These are phyloP conservation scores for Acheta domesticus DNA, from an alignment of 2,888 invertebrate species.

Conservation along the genomic window DNA sequence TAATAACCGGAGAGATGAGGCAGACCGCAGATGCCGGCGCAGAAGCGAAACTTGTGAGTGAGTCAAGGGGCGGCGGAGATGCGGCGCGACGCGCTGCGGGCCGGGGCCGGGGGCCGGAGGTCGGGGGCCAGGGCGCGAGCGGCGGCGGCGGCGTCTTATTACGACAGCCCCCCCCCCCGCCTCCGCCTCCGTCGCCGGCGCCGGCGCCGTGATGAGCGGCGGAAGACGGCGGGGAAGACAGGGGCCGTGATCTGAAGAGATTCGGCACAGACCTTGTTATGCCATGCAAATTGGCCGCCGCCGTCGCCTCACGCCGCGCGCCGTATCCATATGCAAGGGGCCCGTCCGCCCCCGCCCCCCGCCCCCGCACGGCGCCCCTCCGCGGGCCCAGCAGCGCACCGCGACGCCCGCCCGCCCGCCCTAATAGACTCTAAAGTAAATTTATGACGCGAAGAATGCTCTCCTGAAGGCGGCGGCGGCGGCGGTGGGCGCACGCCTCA, in stretches of 20 bases:
- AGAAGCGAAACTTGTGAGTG: too few species aligned
- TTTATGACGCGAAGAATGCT: constrained; percentile 1
- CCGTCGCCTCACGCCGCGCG: not conserved
- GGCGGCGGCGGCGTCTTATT: not conserved
- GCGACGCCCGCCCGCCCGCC: not conserved
- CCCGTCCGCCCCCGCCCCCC: constrained; percentile 19
- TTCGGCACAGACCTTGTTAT: constrained; percentile 35
- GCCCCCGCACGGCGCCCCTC: not conserved
- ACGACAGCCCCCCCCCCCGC: not conserved
- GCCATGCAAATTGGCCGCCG: constrained; percentile 31
- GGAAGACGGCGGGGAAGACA: constrained; percentile 20
- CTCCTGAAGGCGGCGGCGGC: constrained; percentile 22
- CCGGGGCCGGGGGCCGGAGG: too few species aligned
- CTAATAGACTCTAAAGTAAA: constrained; percentile 18
- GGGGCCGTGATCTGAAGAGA: constrained; percentile 30
- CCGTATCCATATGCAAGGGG: constrained; percentile 35
- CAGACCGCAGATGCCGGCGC: too few species aligned
- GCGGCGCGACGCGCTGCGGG: too few species aligned
- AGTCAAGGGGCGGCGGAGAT: too few species aligned
- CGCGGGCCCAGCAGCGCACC: not conserved
- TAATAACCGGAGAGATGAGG: too few species aligned
- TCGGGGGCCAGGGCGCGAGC: not conserved
- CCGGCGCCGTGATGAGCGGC: not conserved
- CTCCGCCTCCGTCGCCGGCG: not conserved
- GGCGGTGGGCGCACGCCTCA: not conserved